Base-by-base conservation (phyloP, 2,797 vertebrate species). In the Falco columbarius region DNA sequence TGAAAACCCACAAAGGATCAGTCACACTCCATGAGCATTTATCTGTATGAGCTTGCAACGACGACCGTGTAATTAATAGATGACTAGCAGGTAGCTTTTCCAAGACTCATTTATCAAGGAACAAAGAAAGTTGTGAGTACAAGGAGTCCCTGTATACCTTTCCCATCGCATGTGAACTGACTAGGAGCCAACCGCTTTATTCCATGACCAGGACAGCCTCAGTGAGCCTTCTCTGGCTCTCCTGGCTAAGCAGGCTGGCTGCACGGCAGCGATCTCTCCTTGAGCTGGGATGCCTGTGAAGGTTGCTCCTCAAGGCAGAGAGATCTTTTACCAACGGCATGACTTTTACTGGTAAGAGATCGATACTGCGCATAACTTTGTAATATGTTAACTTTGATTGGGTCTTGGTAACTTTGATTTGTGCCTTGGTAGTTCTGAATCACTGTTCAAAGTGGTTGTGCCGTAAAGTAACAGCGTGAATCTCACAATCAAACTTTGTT, bases 291-390 rank as follows among this genome's bases (percentile, higher is more conserved):
- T 4, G 2, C 42, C 7, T 58, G 72, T 80, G 46, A 66, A n/a
- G 18, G 13, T 42, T 89, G 44, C 30, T 73, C 14, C 55, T 73
- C 1, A 2, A 90, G 51, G 59, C 42, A 62, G n/a, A 75, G n/a
- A 72, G 4, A 59, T 29, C 13, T 40, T 76, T 54, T 10, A n/a
- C n/a, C 42, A 75, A 5, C 4, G 7, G 49, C 36, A 82, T 40
- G 61, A 58, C 46, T 76, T 86, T 36, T 36, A 36, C 36, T 51
- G 63, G 42, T 40, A 75, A 82, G 63, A 0, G 0, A 61, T 6
- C 0, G 0, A 26, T 23, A 80, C 1, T 1, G 1, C 1, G 6
- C 7, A 12, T 36, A 83, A 66, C 32, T 18, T 42, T 36, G 26
- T 13, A 47, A n/a, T 56, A 20, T 18, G 26, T 12, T 22, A 55